Evolutionary conservation across 2,888 invertebrate species (phyloP).

Genomic region (Pimpla rufipes): DNA sequence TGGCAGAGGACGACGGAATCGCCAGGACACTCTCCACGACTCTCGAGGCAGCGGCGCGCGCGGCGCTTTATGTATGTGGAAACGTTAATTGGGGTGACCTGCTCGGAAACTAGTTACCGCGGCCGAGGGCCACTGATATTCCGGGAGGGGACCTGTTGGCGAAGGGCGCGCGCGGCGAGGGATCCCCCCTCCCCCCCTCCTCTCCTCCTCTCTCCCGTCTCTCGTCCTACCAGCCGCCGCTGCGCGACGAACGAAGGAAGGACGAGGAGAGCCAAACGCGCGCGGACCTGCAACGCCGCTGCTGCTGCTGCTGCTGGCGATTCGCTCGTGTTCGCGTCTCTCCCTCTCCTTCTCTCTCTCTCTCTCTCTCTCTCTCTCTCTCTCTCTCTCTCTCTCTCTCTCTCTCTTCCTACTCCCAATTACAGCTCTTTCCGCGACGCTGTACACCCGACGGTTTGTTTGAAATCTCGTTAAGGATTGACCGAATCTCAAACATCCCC

Average conservation of each 20-base stretch:
- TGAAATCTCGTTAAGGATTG: slow-evolving; percentile 63
- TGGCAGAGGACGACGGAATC: slow-evolving; percentile 60
- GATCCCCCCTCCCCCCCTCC: slow-evolving; percentile 21
- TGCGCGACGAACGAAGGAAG: slow-evolving; percentile 27
- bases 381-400: slow-evolving; percentile 17
- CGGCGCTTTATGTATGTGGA: slow-evolving; percentile 79
- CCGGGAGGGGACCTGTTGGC: slow-evolving; percentile 69
- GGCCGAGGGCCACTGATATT: slow-evolving; percentile 80
- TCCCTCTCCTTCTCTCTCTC: neutral
- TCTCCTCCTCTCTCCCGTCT: neutral
- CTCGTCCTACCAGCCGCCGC: neutral
- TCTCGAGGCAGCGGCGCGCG: slow-evolving; percentile 39
- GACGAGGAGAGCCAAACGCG: neutral
- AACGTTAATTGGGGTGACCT: slow-evolving; percentile 85
- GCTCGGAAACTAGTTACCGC: slow-evolving; percentile 85
- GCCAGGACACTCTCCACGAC: slow-evolving; percentile 56
- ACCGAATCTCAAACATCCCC: slow-evolving; percentile 52
- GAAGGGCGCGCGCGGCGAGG: slow-evolving; percentile 60
- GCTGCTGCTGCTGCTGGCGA: slow-evolving; percentile 44
- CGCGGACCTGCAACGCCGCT: neutral
- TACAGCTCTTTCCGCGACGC: slow-evolving; percentile 58
- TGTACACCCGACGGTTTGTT: slow-evolving; percentile 30
- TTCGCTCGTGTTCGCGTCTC: slow-evolving; percentile 50
- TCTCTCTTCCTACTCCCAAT: slow-evolving; percentile 32
- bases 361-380: neutral